phyloP scores from a whole-genome alignment of 2,888 invertebrate species.

The Plagiodera versicolora region DNA sequence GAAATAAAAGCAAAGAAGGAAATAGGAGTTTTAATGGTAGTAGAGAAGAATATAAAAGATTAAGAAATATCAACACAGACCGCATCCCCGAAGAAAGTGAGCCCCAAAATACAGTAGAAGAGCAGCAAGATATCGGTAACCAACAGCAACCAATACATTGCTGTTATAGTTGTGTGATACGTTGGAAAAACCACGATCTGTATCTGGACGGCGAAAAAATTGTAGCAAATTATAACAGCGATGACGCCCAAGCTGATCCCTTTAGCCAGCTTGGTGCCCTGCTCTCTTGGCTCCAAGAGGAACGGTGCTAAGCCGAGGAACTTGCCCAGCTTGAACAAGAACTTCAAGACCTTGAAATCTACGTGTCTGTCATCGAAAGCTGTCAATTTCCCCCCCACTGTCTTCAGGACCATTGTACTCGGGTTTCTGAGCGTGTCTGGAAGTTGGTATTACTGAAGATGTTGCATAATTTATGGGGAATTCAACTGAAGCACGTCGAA shows the following conservation, averaged over 20 bases:
- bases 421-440: not conserved
- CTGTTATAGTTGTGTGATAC: conserved; percentile 2
- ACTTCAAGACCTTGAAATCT: not conserved
- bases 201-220: not conserved
- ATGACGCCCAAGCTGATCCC: not conserved
- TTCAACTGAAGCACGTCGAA: not conserved
- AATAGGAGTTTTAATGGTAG: too few species aligned
- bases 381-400: not conserved
- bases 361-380: not conserved
- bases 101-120: not conserved
- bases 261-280: not conserved
- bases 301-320: conserved; percentile 1
- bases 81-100: not conserved
- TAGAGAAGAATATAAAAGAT: too few species aligned
- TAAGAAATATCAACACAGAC: too few species aligned
- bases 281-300: not conserved
- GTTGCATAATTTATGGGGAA: not conserved
- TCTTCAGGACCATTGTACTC: not conserved
- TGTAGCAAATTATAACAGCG: not conserved
- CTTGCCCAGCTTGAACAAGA: not conserved
- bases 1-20: too few species aligned
- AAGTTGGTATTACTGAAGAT: not conserved
- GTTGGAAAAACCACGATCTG: not conserved
- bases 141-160: not conserved
- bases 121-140: not conserved